These are phyloP conservation scores for Noctua fimbriata DNA, from an alignment of 2,888 invertebrate species.

Conservation along the genomic window DNA sequence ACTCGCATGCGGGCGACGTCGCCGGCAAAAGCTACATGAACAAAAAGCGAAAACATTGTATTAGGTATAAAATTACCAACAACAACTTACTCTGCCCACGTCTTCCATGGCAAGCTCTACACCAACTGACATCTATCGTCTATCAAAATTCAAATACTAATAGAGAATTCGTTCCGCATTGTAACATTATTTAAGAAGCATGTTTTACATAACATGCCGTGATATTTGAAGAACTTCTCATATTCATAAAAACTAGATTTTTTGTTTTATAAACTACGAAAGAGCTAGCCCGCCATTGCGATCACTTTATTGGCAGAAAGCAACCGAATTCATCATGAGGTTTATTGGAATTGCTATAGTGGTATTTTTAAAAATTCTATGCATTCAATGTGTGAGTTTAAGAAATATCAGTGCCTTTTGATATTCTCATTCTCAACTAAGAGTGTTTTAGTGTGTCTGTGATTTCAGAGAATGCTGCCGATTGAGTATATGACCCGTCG, in stretches of 20 bases:
- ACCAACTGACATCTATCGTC: constrained; percentile 30
- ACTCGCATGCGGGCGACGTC: background rate
- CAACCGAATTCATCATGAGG: constrained; percentile 75
- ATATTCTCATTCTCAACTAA: constrained; percentile 9
- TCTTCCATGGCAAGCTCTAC: constrained; percentile 44
- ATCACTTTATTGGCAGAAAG: constrained; percentile 70
- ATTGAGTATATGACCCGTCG: constrained; percentile 69
- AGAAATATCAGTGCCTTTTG: constrained; percentile 2
- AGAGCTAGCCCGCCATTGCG: constrained; percentile 56
- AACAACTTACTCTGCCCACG: constrained; percentile 50
- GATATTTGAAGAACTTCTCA: constrained; percentile 75
- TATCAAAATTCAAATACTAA: constrained; percentile 26
- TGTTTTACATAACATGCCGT: constrained; percentile 69
- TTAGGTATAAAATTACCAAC: constrained; percentile 14
- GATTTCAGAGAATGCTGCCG: constrained; percentile 77
- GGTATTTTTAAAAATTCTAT: constrained; percentile 69
- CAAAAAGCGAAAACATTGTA: constrained; percentile 5
- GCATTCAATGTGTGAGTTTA: constrained; percentile 77
- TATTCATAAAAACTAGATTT: constrained; percentile 69
- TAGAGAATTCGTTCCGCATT: constrained; percentile 15
- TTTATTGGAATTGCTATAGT: constrained; percentile 68
- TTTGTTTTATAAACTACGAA: constrained; percentile 78
- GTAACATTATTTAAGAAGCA: constrained; percentile 41
- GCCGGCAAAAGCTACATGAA: background rate
- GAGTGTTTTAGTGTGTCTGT: constrained; percentile 52